phyloP scores from a whole-genome alignment of 1,140 invertebrate genomes.

The Apolygus lucorum region DNA sequence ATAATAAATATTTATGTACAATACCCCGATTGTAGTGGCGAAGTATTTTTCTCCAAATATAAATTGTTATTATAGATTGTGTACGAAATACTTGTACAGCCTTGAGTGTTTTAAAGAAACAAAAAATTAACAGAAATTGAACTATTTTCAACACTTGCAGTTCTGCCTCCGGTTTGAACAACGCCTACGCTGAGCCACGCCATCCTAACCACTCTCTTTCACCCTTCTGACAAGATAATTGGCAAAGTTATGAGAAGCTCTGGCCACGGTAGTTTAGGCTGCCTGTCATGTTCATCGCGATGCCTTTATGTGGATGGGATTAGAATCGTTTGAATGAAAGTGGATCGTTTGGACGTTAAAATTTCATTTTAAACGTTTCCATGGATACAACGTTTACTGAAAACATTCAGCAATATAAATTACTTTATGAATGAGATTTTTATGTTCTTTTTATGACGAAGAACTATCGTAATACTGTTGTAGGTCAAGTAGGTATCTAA shows the following conservation, averaged over 20 bases:
- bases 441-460: not conserved
- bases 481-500: no score
- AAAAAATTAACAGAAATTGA: no score
- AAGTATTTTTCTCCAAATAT: no score
- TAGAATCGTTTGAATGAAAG: not conserved
- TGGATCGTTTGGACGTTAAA: not conserved
- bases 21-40: no score
- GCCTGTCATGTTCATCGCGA: constrained; percentile 1
- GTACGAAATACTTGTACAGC: no score
- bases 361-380: not conserved
- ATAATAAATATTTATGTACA: no score
- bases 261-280: not conserved
- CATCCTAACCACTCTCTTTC: not conserved
- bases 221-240: constrained; percentile 22
- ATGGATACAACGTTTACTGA: not conserved
- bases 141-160: no score
- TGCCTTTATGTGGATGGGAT: not conserved
- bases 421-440: not conserved
- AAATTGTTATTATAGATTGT: no score
- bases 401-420: not conserved
- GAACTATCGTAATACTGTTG: not conserved
- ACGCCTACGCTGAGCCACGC: no score
- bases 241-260: constrained; percentile 17
- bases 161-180: no score
- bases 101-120: no score